Percentiles rank a stretch among this genome's conserved stretches.
Evolutionary conservation across 2,797 vertebrate genomes (phyloP).

Genomic region (Moxostoma hubbsi): DNA sequence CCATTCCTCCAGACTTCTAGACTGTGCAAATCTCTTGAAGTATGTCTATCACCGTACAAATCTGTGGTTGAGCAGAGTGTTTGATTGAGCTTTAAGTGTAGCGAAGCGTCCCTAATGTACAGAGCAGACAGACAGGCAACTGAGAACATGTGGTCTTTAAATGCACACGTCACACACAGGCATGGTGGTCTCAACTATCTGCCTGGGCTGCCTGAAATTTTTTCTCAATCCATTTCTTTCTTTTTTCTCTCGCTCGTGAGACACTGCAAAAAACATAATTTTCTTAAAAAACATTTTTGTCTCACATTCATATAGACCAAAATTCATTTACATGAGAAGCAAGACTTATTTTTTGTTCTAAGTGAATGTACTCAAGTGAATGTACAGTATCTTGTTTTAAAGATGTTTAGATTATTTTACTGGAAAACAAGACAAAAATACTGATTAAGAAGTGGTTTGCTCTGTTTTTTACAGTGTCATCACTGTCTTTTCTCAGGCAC

Average conservation of each 20-base stretch:
- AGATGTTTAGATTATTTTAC: too few relatives aligned
- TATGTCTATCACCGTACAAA: constrained; percentile 69
- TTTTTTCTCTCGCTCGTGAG: neutral
- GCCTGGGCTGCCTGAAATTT: constrained; percentile 43
- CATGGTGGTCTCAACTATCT: constrained; percentile 76
- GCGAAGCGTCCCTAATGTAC: constrained; percentile 61
- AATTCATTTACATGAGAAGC: too few relatives aligned
- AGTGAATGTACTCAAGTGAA: too few relatives aligned
- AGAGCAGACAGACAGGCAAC: constrained; percentile 67
- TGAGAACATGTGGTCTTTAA: constrained; percentile 62
- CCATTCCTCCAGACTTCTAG: constrained; percentile 63
- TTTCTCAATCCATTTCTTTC: constrained; percentile 26
- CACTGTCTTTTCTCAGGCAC: neutral
- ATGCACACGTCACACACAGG: constrained; percentile 67
- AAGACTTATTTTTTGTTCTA: too few relatives aligned
- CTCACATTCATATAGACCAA: neutral
- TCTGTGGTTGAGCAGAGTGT: constrained; percentile 63
- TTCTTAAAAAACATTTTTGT: neutral
- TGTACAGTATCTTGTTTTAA: too few relatives aligned
- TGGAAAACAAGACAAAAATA: too few relatives aligned
- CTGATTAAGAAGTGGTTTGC: neutral
- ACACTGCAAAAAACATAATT: neutral
- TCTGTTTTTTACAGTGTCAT: neutral
- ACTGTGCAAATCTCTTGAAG: constrained; percentile 66
- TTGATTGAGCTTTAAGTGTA: constrained; percentile 63